Conservation (phyloP, 2,797 vertebrate genomes). For the Mallotus villosus region DNA sequence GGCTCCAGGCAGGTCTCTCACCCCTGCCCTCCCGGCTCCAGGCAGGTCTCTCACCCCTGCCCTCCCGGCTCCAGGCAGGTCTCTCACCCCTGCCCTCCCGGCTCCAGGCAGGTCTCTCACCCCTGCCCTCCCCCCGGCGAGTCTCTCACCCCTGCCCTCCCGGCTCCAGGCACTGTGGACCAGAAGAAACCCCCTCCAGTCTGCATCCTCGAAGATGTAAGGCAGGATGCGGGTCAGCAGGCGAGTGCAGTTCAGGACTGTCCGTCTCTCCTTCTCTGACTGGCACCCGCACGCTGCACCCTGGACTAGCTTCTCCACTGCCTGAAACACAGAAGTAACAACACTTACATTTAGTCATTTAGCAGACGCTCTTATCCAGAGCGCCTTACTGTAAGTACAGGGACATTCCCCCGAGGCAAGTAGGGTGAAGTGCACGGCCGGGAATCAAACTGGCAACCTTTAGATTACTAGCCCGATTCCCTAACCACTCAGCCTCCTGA, state of each 20-base stretch:
- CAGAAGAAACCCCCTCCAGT: conserved; percentile 98
- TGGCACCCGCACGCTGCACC: conserved; percentile 83
- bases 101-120: conserved; percentile 77
- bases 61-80: conserved; percentile 83
- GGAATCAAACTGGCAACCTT: too few relatives aligned
- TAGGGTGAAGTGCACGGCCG: too few relatives aligned
- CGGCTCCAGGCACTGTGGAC: conserved; percentile 91
- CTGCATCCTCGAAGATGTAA: conserved; percentile 94
- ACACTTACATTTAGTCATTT: too few relatives aligned
- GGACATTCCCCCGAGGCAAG: too few relatives aligned
- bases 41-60: conserved; percentile 80
- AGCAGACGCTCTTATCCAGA: too few relatives aligned
- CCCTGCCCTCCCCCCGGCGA: too few relatives aligned
- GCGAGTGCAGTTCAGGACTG: conserved; percentile 84
- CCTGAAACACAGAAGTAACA: conserved; percentile 59
- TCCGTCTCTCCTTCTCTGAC: conserved; percentile 83
- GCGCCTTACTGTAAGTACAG: too few relatives aligned
- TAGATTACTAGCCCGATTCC: too few relatives aligned
- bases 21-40: conserved; percentile 82
- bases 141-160: conserved; percentile 76
- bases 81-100: conserved; percentile 78
- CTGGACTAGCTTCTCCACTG: conserved; percentile 88
- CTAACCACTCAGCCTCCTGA: too few relatives aligned
- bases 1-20: conserved; percentile 79
- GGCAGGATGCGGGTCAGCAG: conserved; percentile 91